These are phyloP conservation scores for Agrotis exclamationis DNA, from an alignment of 2,888 invertebrate genomes.

Conservation along the genomic window DNA sequence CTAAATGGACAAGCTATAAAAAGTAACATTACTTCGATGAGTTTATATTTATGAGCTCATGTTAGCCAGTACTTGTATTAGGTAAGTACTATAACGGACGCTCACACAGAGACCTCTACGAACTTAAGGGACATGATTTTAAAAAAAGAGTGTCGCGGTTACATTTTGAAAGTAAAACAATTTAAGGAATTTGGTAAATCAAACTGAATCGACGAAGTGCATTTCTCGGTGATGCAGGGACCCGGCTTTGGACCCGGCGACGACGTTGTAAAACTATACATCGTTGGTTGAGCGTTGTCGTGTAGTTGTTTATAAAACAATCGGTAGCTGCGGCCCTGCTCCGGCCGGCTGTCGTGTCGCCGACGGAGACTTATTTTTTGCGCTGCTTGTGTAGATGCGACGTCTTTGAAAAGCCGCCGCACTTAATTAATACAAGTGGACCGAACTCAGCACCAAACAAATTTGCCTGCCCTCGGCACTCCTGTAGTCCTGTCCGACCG, in stretches of 20 bases:
- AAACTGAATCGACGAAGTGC: conserved; percentile 10
- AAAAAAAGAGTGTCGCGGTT: not conserved
- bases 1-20: not conserved
- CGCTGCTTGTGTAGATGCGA: conserved; percentile 62
- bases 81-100: not conserved
- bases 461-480: conserved; percentile 78
- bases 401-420: conserved; percentile 75
- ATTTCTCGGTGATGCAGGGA: not conserved
- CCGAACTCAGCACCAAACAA: conserved; percentile 81
- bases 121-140: not conserved
- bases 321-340: conserved; percentile 23
- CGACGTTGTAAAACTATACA: conserved; percentile 35
- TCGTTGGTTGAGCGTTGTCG: conserved; percentile 11
- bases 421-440: conserved; percentile 84
- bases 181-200: conserved; percentile 28
- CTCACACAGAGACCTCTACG: not conserved
- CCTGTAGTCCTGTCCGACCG: conserved; percentile 59
- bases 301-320: conserved; percentile 43
- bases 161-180: not conserved
- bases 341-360: conserved; percentile 26
- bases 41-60: too few species aligned
- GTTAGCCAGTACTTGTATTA: not conserved
- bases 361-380: conserved; percentile 66
- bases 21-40: too few species aligned
- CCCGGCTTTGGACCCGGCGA: not conserved